These are phyloP conservation scores for Heteromyza rotundicornis DNA, from an alignment of 2,888 invertebrate species.

Conservation along the genomic window DNA sequence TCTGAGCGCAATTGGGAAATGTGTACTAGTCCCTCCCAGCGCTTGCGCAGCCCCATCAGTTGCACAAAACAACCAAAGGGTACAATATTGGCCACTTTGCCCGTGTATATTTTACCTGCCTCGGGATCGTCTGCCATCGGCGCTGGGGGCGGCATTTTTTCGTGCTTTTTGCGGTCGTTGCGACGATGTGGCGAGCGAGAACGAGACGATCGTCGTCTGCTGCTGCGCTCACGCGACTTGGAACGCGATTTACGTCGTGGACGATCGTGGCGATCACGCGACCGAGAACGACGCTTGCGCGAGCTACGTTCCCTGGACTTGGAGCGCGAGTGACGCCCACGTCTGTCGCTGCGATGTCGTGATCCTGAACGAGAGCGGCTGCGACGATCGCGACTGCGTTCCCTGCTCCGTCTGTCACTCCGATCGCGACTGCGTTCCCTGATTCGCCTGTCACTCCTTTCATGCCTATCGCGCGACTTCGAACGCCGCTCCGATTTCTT, in stretches of 20 bases:
- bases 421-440: slow-evolving; percentile 29
- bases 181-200: slow-evolving; percentile 35
- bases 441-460: slow-evolving; percentile 27
- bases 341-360: slow-evolving; percentile 1
- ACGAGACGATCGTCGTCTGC: slow-evolving; percentile 34
- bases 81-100: slow-evolving; percentile 93
- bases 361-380: neutral
- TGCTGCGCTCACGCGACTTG: slow-evolving; percentile 27
- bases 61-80: slow-evolving; percentile 99
- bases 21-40: slow-evolving; percentile 96
- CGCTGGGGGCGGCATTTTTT: slow-evolving; percentile 52
- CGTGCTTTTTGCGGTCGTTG: slow-evolving; percentile 45
- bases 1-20: slow-evolving; percentile 93
- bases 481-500: slow-evolving; percentile 31
- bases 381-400: slow-evolving; percentile 16
- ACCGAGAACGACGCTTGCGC: slow-evolving; percentile 18
- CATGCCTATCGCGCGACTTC: slow-evolving; percentile 34
- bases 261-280: slow-evolving; percentile 35
- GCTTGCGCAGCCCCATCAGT: slow-evolving; percentile 85
- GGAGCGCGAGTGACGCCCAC: slow-evolving; percentile 25
- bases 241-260: slow-evolving; percentile 38
- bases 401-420: slow-evolving; percentile 18
- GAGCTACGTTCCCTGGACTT: slow-evolving; percentile 26
- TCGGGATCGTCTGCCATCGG: slow-evolving; percentile 76
- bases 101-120: slow-evolving; percentile 86